Percentiles rank a stretch among this genome's conserved stretches.
Evolutionary conservation across 2,888 invertebrate species (phyloP).

Genomic region (Prionchulus punctatus): DNA sequence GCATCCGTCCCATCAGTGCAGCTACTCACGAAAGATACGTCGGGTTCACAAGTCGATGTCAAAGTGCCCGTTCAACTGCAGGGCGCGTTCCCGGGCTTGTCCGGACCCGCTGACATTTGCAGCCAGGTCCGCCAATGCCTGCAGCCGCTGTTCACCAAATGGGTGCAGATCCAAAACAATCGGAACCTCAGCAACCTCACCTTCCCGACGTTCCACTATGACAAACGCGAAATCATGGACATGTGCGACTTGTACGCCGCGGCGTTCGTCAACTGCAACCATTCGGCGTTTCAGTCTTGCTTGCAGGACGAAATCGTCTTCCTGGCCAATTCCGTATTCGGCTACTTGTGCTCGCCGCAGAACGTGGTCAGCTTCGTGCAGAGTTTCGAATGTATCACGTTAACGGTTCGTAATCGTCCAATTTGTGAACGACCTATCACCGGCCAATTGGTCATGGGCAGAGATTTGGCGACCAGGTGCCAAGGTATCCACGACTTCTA

Average conservation of each 20-base stretch:
- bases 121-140: not conserved
- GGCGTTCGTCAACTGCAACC: slow-evolving; percentile 12
- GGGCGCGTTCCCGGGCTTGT: too few relatives aligned
- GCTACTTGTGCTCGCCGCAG: slow-evolving; percentile 6
- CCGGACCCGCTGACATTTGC: too few relatives aligned
- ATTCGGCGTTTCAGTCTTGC: slow-evolving; percentile 10
- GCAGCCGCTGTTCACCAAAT: not conserved
- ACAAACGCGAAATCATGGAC: slow-evolving; percentile 11
- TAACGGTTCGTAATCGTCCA: not conserved
- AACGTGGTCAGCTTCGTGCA: not conserved
- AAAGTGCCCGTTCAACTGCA: too few relatives aligned
- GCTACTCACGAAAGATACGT: too few relatives aligned
- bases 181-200: slow-evolving; percentile 12
- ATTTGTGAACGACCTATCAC: not conserved
- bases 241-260: slow-evolving; percentile 14
- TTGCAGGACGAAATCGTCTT: slow-evolving; percentile 8
- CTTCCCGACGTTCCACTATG: slow-evolving; percentile 16
- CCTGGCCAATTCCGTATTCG: slow-evolving; percentile 7
- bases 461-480: slow-evolving; percentile 1
- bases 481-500: slow-evolving; percentile 9
- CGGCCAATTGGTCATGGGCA: not conserved
- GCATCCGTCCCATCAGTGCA: too few relatives aligned
- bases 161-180: not conserved
- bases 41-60: too few relatives aligned
- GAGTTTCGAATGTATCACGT: not conserved